Evolutionary conservation across 1,140 invertebrate species (phyloP), one percentile per base, ranked within the genome.

Genomic region (Pseudomyrmex flavicornis): DNA sequence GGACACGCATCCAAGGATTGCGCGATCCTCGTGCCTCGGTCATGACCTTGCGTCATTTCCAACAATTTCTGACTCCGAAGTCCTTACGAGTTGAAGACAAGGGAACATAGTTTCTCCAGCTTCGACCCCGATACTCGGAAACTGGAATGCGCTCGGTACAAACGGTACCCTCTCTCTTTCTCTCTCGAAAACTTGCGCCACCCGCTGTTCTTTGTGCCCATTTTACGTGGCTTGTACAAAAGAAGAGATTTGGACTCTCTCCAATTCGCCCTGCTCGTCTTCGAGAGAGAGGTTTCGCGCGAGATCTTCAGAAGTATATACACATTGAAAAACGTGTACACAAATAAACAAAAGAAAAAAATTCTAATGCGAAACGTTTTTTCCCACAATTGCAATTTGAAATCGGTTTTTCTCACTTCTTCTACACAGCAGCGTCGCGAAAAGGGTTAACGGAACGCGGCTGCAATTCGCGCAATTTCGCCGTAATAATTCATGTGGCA

Each of bases 1-100:
- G 10, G 8, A 54, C 58, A 7, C 5, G 12, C 12, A 22, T 69
- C 17, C 10, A 0, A 22, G 63, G 22, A 69, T 79, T 15, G 35
- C 5, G 35, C 35, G 35, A 15, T 79, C 63, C 46, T 10, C 5
- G 15, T 59, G 4, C 13, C 44, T 13, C 70, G 70, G 63, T 70
- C 79, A 44, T 82, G 79, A 82, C 79, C 79, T 75, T 63, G 70
- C 70, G 50, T 82, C 56, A 82, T 82, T 82, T 63, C 50, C 70
- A 65, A 82, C 77, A 73, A 82, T 82, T 63, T 73, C 70, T 63
- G 79, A 17, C 26, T 66, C 9, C 54, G 50, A 75, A 82, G 52
- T 82, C 58, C 70, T 22, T 26, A 3, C 5, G 26, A 82, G 58
- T 73, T 61, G 26, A 17, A 17, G 46, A 82, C 35, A n/a, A 44